A percentile compares a stretch with the other conserved stretches of the same genome.
These are phyloP conservation scores for Drosophila nigromelanica DNA, from an alignment of 1,140 invertebrate species.

Conservation along the genomic window DNA sequence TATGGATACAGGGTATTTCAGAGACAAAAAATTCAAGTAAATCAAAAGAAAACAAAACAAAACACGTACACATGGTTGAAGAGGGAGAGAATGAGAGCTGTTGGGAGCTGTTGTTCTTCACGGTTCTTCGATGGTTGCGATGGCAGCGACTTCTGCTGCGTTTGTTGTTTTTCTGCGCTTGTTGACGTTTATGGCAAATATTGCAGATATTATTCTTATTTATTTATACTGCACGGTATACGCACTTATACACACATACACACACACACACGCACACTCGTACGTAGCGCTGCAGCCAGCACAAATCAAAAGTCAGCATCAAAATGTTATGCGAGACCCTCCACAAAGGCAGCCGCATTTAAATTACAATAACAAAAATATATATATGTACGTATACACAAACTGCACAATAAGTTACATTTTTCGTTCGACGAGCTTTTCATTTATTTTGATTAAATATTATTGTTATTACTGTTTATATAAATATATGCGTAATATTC, in stretches of 20 bases:
- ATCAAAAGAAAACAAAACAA: slow-evolving; percentile 25
- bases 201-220: slow-evolving; percentile 79
- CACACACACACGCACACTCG: slow-evolving; percentile 22
- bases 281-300: slow-evolving; percentile 19
- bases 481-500: slow-evolving; percentile 22
- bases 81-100: slow-evolving; percentile 3
- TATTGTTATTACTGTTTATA: slow-evolving; percentile 12
- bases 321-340: slow-evolving; percentile 71
- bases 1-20: background rate
- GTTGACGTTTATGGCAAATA: slow-evolving; percentile 58
- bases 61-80: slow-evolving; percentile 70
- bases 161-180: slow-evolving; percentile 21
- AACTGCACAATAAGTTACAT: slow-evolving; percentile 22
- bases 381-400: slow-evolving; percentile 2
- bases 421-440: slow-evolving; percentile 29
- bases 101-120: slow-evolving; percentile 15
- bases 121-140: slow-evolving; percentile 26
- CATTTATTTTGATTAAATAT: slow-evolving; percentile 12
- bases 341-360: slow-evolving; percentile 53
- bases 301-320: slow-evolving; percentile 66
- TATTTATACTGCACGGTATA: slow-evolving; percentile 74
- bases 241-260: slow-evolving; percentile 26
- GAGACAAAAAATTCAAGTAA: slow-evolving; percentile 7
- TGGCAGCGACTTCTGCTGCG: slow-evolving; percentile 13
- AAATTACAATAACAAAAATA: slow-evolving; percentile 29